Conservation (phyloP, 2,888 invertebrate species). For the Tridacna crocea region DNA sequence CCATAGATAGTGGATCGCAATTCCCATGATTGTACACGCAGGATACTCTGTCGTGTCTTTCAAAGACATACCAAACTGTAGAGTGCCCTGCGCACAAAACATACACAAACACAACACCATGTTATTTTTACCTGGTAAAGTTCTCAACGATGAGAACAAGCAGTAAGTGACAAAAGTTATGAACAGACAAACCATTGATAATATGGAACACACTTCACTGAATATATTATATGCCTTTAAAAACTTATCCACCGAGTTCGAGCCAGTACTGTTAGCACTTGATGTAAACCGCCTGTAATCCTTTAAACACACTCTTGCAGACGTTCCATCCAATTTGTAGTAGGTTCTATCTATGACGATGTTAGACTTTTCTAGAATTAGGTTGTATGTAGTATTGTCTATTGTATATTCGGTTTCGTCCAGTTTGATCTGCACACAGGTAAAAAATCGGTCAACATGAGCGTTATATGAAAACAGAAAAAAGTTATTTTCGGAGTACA, state of each 20-base stretch:
- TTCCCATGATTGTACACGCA: conserved; percentile 50
- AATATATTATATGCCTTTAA: conserved; percentile 28
- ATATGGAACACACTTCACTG: conserved; percentile 35
- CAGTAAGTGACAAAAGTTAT: conserved; percentile 64
- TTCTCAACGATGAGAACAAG: conserved; percentile 57
- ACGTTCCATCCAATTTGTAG: not conserved
- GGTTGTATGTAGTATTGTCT: not conserved
- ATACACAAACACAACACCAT: conserved; percentile 62
- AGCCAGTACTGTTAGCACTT: not conserved
- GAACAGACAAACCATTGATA: conserved; percentile 58
- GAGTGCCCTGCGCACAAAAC: conserved; percentile 58
- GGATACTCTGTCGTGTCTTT: conserved; percentile 6
- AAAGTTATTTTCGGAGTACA: not conserved
- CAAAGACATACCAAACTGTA: conserved; percentile 53
- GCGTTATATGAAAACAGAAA: not conserved
- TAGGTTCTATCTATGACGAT: not conserved
- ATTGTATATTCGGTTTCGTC: not conserved
- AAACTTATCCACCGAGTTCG: not conserved
- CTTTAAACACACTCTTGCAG: conserved; percentile 23
- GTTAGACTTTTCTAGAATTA: not conserved
- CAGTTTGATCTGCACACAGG: conserved; percentile 22
- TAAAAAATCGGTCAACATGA: conserved; percentile 18
- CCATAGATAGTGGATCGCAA: conserved; percentile 66
- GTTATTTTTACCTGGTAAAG: conserved; percentile 65
- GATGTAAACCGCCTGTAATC: conserved; percentile 13